Evolutionary conservation across 2,888 invertebrate genomes (phyloP), one percentile per base, ranked within the genome.

Genomic region (Iselma pallidipennis): DNA sequence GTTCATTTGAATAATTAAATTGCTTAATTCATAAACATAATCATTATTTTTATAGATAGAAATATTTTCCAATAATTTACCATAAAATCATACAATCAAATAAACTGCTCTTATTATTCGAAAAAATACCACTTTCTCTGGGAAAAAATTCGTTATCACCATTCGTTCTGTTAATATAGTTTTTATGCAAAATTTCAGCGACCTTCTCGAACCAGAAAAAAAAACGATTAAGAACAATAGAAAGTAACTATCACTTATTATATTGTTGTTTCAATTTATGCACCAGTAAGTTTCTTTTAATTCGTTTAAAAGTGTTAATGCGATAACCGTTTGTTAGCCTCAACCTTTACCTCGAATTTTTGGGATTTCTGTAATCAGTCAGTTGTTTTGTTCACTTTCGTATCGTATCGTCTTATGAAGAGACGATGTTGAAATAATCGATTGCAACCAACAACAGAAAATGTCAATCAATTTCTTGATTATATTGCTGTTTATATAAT

Each of bases 191-290:
- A 21, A 42, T 37, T 54, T 42, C 23, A 23, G 33, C 48, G 63
- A 63, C 63, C 63, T 63, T 59, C 55, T 12, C 12, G 29, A 4
- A n/a, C n/a, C n/a, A 55, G 48, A 57, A 61, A 54, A 59, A 55
- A 33, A 52, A n/a, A 57, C 45, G 37, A 37, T 51, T 14, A 45
- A 16, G 12, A 10, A 53, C 12, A 42, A 25, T 63, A 63, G 63
- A 63, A 63, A 63, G 63, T 54, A 48, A 63, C 63, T 63, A 42
- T 63, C 54, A 59, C 59, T 55, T n/a, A n/a, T n/a, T n/a, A n/a
- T n/a, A n/a, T n/a, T n/a, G n/a, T n/a, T n/a, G n/a, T n/a, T n/a
- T 1, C 12, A 28, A 4, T 52, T 16, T 52, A 52, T 29, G 31
- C 37, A 16, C n/a, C 37, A 1, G 2, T 37, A 16, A n/a, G n/a